A percentile compares a stretch with the other conserved stretches of the same genome.
These are phyloP conservation scores for Heliothis virescens DNA, from an alignment of 1,140 invertebrate genomes.

Conservation along the genomic window DNA sequence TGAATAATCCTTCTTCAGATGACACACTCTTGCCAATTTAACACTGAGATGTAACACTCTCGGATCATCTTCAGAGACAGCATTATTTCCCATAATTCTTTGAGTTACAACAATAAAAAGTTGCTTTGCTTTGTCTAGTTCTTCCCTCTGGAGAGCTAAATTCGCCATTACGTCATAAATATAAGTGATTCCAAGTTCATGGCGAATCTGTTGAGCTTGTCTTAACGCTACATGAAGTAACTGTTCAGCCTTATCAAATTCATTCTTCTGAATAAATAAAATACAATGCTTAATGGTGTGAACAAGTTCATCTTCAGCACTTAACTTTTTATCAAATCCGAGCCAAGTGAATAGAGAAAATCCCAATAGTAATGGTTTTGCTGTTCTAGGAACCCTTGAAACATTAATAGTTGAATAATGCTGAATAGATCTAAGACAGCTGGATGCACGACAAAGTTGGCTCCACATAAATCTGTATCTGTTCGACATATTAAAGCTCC, in stretches of 20 bases:
- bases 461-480: neutral
- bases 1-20: constrained; percentile 87
- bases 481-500: neutral
- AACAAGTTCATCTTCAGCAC: constrained; percentile 90
- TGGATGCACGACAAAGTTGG: neutral
- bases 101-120: constrained; percentile 94
- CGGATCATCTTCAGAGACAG: constrained; percentile 90
- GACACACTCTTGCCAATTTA: constrained; percentile 91
- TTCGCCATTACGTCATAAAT: constrained; percentile 97
- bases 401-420: constrained; percentile 33
- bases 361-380: constrained; percentile 67
- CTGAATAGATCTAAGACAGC: constrained; percentile 15
- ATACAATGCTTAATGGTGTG: constrained; percentile 91
- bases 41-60: constrained; percentile 89
- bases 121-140: constrained; percentile 93
- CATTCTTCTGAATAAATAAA: constrained; percentile 90
- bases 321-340: constrained; percentile 84
- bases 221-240: constrained; percentile 93
- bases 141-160: constrained; percentile 91
- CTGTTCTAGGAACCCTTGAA: neutral
- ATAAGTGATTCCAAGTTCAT: constrained; percentile 92
- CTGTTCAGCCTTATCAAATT: constrained; percentile 93
- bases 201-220: constrained; percentile 92
- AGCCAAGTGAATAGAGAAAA: constrained; percentile 81
- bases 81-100: constrained; percentile 89